A percentile compares a stretch with the other conserved stretches of the same genome.
Evolutionary conservation across 2,888 invertebrate species (phyloP).

Genomic region (Ennomos quercinarius): DNA sequence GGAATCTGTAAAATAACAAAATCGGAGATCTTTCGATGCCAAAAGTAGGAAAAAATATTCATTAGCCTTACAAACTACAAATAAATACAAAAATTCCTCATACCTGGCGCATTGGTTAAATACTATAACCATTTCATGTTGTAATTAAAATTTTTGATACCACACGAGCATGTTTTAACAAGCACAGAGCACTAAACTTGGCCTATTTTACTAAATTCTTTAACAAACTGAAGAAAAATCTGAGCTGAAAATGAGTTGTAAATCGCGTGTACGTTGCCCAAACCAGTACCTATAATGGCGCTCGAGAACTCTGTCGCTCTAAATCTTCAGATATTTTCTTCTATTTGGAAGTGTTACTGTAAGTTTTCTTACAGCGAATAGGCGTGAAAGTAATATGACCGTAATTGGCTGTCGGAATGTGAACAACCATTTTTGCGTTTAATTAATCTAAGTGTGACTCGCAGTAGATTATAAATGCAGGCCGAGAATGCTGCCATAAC

Average conservation of each 20-base stretch:
- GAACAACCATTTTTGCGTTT: neutral
- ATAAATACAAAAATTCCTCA: too few species aligned
- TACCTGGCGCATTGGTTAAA: too few species aligned
- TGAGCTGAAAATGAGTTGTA: constrained; percentile 5
- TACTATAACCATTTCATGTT: neutral
- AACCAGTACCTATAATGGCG: neutral
- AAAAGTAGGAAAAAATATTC: too few species aligned
- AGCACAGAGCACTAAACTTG: constrained; percentile 1
- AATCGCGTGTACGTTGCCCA: constrained; percentile 17
- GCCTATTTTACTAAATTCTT: constrained; percentile 13
- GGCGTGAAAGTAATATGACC: too few species aligned
- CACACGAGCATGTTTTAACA: neutral
- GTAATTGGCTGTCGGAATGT: too few species aligned
- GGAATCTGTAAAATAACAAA: too few species aligned
- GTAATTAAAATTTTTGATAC: neutral
- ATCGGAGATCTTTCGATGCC: too few species aligned
- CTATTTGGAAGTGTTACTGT: too few species aligned
- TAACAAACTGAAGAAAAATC: constrained; percentile 11
- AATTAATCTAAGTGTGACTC: constrained; percentile 1
- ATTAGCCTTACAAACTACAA: too few species aligned
- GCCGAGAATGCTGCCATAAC: too few species aligned
- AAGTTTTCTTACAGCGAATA: too few species aligned
- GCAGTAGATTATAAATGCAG: too few species aligned
- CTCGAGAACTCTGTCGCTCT: constrained; percentile 9
- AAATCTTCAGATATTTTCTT: neutral